phyloP scores from a whole-genome alignment of 1,140 invertebrate species.

The Nasonia vitripennis region DNA sequence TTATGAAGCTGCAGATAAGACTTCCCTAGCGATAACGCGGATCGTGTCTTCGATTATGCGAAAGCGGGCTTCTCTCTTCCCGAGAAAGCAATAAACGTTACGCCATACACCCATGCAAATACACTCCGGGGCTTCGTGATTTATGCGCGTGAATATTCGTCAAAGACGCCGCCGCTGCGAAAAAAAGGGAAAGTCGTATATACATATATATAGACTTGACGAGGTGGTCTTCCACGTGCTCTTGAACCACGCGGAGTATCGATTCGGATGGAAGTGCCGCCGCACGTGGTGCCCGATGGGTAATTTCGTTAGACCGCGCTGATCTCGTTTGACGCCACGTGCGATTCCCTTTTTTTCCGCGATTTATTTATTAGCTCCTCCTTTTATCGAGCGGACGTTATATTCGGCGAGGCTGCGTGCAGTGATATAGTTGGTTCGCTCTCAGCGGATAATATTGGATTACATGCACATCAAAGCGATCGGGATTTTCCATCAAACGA shows the following conservation, averaged over 20 bases:
- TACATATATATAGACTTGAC: too few species aligned
- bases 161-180: not conserved
- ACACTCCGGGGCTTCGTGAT: not conserved
- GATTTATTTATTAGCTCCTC: not conserved
- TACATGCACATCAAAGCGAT: too few species aligned
- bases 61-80: not conserved
- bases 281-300: not conserved
- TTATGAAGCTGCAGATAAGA: too few species aligned
- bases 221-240: not conserved
- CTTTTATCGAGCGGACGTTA: not conserved
- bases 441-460: too few species aligned
- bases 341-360: not conserved
- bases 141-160: not conserved
- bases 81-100: not conserved
- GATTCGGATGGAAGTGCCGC: not conserved
- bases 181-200: not conserved
- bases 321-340: not conserved
- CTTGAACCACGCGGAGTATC: not conserved
- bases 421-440: too few species aligned
- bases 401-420: too few species aligned
- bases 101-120: too few species aligned
- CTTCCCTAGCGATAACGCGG: too few species aligned
- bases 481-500: too few species aligned
- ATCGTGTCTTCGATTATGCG: too few species aligned
- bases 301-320: constrained; percentile 4